A percentile compares a stretch with the other conserved stretches of the same genome.
These are phyloP conservation scores for Drosophila orosa DNA, from an alignment of 1,140 invertebrate species.

Conservation along the genomic window DNA sequence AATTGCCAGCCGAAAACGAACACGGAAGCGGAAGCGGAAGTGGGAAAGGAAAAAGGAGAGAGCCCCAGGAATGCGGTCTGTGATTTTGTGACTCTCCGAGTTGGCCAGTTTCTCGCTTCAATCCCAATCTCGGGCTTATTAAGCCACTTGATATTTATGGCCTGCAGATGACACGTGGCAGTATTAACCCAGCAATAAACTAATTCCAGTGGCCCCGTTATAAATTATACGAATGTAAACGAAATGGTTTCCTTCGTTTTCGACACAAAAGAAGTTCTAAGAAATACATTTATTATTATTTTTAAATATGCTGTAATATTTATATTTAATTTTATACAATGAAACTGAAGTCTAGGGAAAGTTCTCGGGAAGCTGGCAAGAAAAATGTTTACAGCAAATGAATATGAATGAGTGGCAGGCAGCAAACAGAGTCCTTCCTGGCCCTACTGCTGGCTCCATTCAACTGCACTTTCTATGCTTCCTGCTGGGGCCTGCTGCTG, in stretches of 20 bases:
- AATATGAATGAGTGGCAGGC: conserved; percentile 54
- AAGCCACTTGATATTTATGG: conserved; percentile 69
- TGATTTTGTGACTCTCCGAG: conserved; percentile 40
- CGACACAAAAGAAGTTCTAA: neutral
- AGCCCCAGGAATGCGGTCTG: neutral
- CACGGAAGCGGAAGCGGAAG: neutral
- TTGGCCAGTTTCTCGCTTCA: conserved; percentile 1
- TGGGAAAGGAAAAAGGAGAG: neutral
- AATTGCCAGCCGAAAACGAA: conserved; percentile 18
- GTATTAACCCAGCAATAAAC: conserved; percentile 6
- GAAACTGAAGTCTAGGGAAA: neutral
- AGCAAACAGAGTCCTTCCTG: neutral
- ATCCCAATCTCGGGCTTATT: conserved; percentile 51
- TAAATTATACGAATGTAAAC: neutral
- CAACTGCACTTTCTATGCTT: conserved; percentile 20
- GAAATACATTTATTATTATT: neutral
- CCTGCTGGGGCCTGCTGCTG: neutral
- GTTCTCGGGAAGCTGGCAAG: conserved; percentile 12
- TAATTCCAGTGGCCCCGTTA: neutral
- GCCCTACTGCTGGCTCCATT: conserved; percentile 3
- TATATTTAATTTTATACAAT: neutral
- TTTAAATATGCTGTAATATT: neutral
- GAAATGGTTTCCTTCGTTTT: neutral
- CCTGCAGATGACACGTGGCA: conserved; percentile 8
- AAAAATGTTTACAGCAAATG: conserved; percentile 39